phyloP scores from a whole-genome alignment of 2,797 vertebrate genomes.

The Malurus splendens region DNA sequence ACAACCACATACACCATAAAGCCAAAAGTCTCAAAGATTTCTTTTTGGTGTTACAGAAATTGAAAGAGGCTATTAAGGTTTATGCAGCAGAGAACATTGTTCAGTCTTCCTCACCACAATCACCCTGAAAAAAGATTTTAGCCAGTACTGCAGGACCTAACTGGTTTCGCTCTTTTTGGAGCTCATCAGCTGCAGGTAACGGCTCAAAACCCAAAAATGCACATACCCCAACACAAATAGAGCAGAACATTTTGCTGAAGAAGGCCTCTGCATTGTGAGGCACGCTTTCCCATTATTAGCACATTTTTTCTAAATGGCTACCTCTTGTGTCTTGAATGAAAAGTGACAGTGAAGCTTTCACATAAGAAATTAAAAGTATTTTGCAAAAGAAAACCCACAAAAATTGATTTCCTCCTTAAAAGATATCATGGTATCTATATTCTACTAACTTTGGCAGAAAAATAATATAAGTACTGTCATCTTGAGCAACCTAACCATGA shows the following conservation, averaged over 20 bases:
- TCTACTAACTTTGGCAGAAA: background rate
- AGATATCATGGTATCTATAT: background rate
- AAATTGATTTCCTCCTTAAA: background rate
- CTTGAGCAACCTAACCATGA: background rate
- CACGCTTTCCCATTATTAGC: background rate
- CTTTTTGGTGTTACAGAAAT: background rate
- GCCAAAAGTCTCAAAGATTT: background rate
- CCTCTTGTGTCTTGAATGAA: background rate
- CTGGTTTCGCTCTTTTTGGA: slow-evolving; percentile 77
- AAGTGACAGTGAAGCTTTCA: background rate
- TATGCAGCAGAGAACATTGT: background rate
- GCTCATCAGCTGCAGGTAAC: slow-evolving; percentile 80
- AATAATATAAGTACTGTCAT: background rate
- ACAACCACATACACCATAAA: fast-evolving
- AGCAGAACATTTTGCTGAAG: background rate
- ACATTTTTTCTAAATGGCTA: background rate
- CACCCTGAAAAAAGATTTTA: background rate
- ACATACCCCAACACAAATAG: background rate
- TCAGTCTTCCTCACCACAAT: background rate
- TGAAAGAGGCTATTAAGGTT: background rate
- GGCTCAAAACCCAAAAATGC: slow-evolving; percentile 23
- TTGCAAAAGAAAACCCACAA: background rate
- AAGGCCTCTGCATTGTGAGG: background rate
- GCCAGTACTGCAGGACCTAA: slow-evolving; percentile 75
- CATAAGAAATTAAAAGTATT: background rate